These are phyloP conservation scores for Macrophya alboannulata DNA, from an alignment of 2,888 invertebrate genomes.

Conservation along the genomic window DNA sequence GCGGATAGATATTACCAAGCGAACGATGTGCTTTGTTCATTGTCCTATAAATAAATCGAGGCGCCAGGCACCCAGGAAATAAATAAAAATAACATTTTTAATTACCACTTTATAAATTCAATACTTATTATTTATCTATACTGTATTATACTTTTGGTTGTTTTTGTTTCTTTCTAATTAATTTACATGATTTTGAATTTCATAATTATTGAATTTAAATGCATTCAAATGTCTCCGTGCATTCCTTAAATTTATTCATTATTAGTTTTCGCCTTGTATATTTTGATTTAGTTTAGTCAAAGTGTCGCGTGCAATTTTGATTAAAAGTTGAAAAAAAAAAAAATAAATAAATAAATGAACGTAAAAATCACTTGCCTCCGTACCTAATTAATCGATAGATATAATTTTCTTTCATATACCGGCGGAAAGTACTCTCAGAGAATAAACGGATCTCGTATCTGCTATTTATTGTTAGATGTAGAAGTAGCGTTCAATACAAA, in stretches of 20 bases:
- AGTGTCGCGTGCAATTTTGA: not conserved
- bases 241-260: not conserved
- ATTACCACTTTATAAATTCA: not conserved
- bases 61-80: slow-evolving; percentile 55
- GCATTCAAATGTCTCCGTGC: not conserved
- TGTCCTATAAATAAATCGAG: slow-evolving; percentile 46
- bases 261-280: not conserved
- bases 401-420: slow-evolving; percentile 15
- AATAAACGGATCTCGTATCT: slow-evolving; percentile 14
- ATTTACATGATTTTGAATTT: not conserved
- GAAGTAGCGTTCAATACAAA: slow-evolving; percentile 18
- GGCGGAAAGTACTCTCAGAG: slow-evolving; percentile 27
- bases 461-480: slow-evolving; percentile 16
- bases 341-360: not conserved
- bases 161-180: not conserved
- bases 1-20: slow-evolving; percentile 54
- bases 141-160: slow-evolving; percentile 5
- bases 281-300: not conserved
- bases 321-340: not conserved
- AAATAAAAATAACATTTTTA: not conserved
- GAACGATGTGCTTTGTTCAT: slow-evolving; percentile 36
- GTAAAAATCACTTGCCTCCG: not conserved
- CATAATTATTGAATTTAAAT: not conserved
- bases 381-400: slow-evolving; percentile 29
- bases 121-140: slow-evolving; percentile 32